Base-by-base conservation (phyloP, 2,797 vertebrate species). In the Phylloscopus collybita region DNA sequence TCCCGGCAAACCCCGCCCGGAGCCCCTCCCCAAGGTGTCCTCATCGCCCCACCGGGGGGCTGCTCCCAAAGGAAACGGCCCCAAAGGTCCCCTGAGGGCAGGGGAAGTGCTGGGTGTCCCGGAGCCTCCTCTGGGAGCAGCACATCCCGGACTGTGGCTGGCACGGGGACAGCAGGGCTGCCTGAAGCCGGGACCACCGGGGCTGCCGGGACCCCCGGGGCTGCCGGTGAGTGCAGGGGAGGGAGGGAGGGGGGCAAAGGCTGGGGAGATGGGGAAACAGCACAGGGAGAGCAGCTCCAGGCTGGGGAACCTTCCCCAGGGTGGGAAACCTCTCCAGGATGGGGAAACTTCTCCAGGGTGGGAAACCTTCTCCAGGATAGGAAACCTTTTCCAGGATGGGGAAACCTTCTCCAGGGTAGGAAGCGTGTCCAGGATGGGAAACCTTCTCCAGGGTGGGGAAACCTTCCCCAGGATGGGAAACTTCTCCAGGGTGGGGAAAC, bases 141-240 rank as follows among this genome's bases (percentile, higher is more conserved):
- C 36, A 15, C 80, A 12, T 0, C 40, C 71, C 0, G 8, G 97
- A 80, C 81, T 86, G 4, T 61, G 90, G 7, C 97, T 95, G 50
- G 42, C 44, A 16, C 97, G 70, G 4, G 92, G 97, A 14, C 98
- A 92, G 71, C 94, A 17, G 62, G 97, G 97, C 66, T 94, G 30
- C 1, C 57, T 98, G 53, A 97, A 96, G 38, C 97, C 84, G 5
- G 98, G 98, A 16, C 97, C 96, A 1, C 96, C 90, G 0, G 99
- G 98, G 13, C 88, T 88, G 69, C 97, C 97, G 6, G 99, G 99
- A 20, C 97, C 97, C 0, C 97, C 97, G 1, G 99, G 99, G 66
- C 86, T 89, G 65, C 97, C 98, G 30, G 99, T 99, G 93, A 98
- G 98, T 98, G 73, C 1, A 8, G 29, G 3, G 66, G 56, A 26